Conservation (phyloP, 2,797 vertebrate species). For the Lates japonicus region DNA sequence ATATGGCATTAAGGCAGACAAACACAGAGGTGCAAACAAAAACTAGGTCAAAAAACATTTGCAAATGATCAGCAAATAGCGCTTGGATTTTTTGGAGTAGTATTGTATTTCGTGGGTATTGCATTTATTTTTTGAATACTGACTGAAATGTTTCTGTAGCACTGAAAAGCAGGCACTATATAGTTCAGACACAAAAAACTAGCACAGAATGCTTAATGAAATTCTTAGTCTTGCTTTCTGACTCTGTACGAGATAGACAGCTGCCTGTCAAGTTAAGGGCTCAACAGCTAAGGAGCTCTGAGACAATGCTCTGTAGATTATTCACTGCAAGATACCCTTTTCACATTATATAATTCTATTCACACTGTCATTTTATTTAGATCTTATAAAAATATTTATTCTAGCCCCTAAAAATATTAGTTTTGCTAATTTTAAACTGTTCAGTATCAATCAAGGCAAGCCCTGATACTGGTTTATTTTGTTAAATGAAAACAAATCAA, state of each 20-base stretch:
- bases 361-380: neutral
- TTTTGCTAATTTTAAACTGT: neutral
- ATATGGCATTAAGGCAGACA: constrained; percentile 7
- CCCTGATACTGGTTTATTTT: too few relatives aligned
- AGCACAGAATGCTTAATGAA: neutral
- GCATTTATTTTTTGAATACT: neutral
- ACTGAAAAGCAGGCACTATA: neutral
- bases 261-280: neutral
- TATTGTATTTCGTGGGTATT: neutral
- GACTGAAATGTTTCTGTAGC: neutral
- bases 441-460: neutral
- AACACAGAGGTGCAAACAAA: constrained; percentile 17
- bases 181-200: neutral
- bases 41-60: constrained; percentile 25
- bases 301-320: neutral
- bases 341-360: neutral
- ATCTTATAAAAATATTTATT: neutral
- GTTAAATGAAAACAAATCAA: too few relatives aligned
- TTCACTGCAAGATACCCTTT: neutral
- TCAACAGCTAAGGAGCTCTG: neutral
- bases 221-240: neutral
- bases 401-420: too few relatives aligned
- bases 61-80: neutral
- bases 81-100: neutral
- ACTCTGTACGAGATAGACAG: neutral